Conservation (phyloP, 2,888 invertebrate species). For the Luperina testacea region DNA sequence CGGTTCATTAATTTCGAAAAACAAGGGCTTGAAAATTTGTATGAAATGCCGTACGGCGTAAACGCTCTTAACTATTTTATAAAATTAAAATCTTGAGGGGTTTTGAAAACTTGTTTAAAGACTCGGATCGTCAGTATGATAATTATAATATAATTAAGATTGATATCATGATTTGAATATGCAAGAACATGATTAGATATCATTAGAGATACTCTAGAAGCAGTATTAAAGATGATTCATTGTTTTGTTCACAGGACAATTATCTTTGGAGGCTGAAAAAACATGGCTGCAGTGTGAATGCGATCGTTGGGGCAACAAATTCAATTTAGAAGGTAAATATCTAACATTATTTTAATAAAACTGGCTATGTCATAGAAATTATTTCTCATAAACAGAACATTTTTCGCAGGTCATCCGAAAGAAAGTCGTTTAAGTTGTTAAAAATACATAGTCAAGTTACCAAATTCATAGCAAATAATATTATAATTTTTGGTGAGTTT, state of each 20-base stretch:
- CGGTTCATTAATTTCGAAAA: too few species aligned
- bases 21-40: too few species aligned
- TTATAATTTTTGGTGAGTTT: constrained; percentile 81
- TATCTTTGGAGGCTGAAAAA: constrained; percentile 96
- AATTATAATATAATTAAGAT: constrained; percentile 32
- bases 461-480: constrained; percentile 74
- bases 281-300: constrained; percentile 97
- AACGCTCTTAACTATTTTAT: neutral
- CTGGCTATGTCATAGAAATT: neutral
- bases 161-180: constrained; percentile 26
- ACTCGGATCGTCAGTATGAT: neutral
- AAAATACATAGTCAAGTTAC: constrained; percentile 75
- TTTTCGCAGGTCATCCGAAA: constrained; percentile 85
- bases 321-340: constrained; percentile 93
- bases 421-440: constrained; percentile 85
- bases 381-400: constrained; percentile 62
- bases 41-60: too few species aligned
- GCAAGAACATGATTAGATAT: neutral
- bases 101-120: neutral
- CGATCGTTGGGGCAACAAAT: constrained; percentile 96
- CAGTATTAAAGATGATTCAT: constrained; percentile 24
- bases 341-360: neutral
- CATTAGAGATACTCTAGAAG: neutral
- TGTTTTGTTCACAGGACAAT: constrained; percentile 91
- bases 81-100: neutral